These are phyloP conservation scores for Melieria crassipennis DNA, from an alignment of 2,888 invertebrate species.

Conservation along the genomic window DNA sequence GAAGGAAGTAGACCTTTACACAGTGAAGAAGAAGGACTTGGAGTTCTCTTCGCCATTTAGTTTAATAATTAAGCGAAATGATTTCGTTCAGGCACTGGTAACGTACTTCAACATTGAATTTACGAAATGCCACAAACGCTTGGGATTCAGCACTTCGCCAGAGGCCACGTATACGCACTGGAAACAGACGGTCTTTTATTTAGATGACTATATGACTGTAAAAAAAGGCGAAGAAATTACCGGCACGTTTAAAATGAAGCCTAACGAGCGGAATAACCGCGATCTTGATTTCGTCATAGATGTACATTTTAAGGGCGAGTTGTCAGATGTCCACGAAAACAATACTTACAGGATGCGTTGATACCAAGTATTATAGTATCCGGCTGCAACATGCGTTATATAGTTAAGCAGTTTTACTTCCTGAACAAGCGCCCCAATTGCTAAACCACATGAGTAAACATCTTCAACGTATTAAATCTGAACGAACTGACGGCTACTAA, in stretches of 20 bases:
- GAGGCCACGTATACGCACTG: conserved; percentile 99
- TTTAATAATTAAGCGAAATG: conserved; percentile 86
- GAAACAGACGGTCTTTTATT: conserved; percentile 97
- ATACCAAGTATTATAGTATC: conserved; percentile 17
- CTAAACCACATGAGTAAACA: too few relatives aligned
- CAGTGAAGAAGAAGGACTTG: conserved; percentile 94
- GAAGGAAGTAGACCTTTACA: conserved; percentile 98
- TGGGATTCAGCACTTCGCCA: conserved; percentile 98
- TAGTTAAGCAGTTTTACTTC: conserved; percentile 3
- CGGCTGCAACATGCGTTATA: not conserved
- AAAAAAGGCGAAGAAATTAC: conserved; percentile 94
- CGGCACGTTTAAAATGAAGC: conserved; percentile 92
- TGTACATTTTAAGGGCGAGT: conserved; percentile 90
- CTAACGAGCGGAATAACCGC: conserved; percentile 95
- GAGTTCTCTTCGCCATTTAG: conserved; percentile 90
- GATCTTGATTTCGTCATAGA: conserved; percentile 96
- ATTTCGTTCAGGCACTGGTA: conserved; percentile 97
- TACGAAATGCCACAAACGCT: conserved; percentile 98
- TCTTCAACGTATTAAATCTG: too few relatives aligned
- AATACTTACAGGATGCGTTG: conserved; percentile 92
- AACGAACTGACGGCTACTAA: too few relatives aligned
- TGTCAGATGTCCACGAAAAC: conserved; percentile 84
- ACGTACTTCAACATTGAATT: conserved; percentile 99
- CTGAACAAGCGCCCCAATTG: not conserved
- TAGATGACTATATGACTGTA: conserved; percentile 95